Base-by-base conservation (phyloP, 2,113 vertebrate species). In the Grallaria varia region DNA sequence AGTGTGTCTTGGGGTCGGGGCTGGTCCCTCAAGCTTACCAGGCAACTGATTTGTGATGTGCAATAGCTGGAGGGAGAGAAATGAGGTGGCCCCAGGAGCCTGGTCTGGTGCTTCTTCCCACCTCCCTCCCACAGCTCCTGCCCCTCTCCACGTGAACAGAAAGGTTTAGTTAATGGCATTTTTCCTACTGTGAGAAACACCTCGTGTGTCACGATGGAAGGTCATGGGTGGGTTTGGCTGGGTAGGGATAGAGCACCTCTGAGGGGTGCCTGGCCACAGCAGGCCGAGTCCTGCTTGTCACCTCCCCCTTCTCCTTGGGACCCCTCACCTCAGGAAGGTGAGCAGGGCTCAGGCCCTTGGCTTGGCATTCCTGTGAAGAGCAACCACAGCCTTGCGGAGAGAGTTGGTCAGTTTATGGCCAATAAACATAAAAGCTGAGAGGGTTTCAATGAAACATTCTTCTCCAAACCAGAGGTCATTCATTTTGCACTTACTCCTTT, bases 381-480 rank as follows among this genome's bases (percentile, higher is more conserved):
- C 27, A 77, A 69, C 95, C 96, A 49, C 93, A 95, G 87, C 67
- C 23, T 82, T 77, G 77, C 0, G 0, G 86, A 85, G 73, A 82
- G 30, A 42, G 62, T 62, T 78, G 86, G 95, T 91, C 96, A 96
- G 68, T 95, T 97, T 93, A 90, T 83, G 84, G 87, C 90, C 94
- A 97, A 97, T 93, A 96, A 96, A 90, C 87, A 64, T 93, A 85
- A 96, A 93, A 95, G 63, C 95, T 58, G 56, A 85, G 77, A 95
- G 52, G 31, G 40, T 94, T 96, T 96, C 89, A 95, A 83, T 89
- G 94, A 97, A 95, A 96, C 92, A 88, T 90, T 97, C 94, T 84
- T 96, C 89, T 96, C 76, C 76, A 97, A 97, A 96, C 95, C 97
- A 97, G 93, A 97, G 96, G 95, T 97, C 97, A 91, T 95, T 96